A percentile compares a stretch with the other conserved stretches of the same genome.
Conservation (phyloP, 2,113 vertebrate genomes). For the Rousettus leschenaultii region DNA sequence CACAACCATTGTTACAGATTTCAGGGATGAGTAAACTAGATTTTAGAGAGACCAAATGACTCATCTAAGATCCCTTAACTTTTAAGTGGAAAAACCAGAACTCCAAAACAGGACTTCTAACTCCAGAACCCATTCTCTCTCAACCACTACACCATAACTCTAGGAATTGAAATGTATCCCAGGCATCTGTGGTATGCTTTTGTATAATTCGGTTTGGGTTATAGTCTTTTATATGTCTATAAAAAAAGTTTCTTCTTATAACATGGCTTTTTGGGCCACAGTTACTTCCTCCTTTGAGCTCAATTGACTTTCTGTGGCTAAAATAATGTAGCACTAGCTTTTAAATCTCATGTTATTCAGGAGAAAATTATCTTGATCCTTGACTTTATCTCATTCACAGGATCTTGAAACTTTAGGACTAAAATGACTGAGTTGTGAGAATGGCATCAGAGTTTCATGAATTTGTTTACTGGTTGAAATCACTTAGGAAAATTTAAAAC, state of each 20-base stretch:
- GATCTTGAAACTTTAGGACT: background rate
- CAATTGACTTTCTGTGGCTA: background rate
- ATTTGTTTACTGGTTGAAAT: background rate
- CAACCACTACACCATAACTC: background rate
- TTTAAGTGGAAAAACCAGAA: background rate
- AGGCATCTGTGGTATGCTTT: constrained; percentile 34
- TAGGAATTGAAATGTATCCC: constrained; percentile 45
- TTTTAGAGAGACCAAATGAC: background rate
- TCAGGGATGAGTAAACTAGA: background rate
- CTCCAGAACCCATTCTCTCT: constrained; percentile 2
- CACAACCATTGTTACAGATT: background rate
- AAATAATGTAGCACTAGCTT: background rate
- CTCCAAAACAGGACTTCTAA: background rate
- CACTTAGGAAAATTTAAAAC: background rate
- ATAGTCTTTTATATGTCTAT: constrained; percentile 7
- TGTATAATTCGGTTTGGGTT: constrained; percentile 29
- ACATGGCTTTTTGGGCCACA: background rate
- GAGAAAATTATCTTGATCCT: background rate
- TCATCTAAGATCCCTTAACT: background rate
- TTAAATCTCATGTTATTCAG: background rate
- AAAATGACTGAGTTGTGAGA: background rate
- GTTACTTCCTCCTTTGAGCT: background rate
- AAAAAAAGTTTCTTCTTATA: background rate
- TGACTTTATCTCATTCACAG: background rate
- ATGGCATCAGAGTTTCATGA: background rate